Evolutionary conservation across 2,797 vertebrate genomes (phyloP).

Genomic region (Melanotaenia nigrans): DNA sequence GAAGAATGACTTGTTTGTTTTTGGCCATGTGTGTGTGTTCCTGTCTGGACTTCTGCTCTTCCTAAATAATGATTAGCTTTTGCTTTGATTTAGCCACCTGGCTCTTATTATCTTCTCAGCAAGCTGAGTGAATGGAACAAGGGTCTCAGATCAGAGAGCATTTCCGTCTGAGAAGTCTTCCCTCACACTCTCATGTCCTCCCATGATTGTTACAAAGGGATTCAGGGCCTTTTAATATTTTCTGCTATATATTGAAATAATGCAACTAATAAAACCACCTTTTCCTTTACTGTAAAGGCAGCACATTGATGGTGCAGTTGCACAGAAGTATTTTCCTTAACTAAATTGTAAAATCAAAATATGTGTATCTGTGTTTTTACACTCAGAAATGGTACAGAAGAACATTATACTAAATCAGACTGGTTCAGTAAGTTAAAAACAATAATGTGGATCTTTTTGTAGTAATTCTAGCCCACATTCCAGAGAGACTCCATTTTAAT

Average conservation of each 20-base stretch:
- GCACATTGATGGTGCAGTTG: not conserved
- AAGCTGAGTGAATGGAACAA: slow-evolving; percentile 34
- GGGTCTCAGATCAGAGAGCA: slow-evolving; percentile 26
- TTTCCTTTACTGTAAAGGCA: too few relatives aligned
- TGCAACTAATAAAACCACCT: not conserved
- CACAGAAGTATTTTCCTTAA: not conserved
- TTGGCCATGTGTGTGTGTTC: slow-evolving; percentile 24
- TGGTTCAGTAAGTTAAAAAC: not conserved
- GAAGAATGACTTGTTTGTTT: slow-evolving; percentile 53
- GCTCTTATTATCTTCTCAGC: slow-evolving; percentile 50
- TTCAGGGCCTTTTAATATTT: not conserved
- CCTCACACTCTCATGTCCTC: slow-evolving; percentile 7
- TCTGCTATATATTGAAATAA: not conserved
- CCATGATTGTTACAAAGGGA: slow-evolving; percentile 10
- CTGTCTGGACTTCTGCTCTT: slow-evolving; percentile 48
- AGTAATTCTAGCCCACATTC: not conserved
- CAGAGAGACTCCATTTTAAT: not conserved
- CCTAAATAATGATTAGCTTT: slow-evolving; percentile 67
- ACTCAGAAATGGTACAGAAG: not conserved
- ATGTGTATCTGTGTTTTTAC: not conserved
- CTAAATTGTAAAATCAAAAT: not conserved
- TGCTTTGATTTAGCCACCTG: slow-evolving; percentile 63
- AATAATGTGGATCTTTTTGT: slow-evolving; percentile 1
- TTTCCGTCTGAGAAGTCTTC: slow-evolving; percentile 25
- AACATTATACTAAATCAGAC: not conserved